Evolutionary conservation across 2,797 vertebrate species (phyloP).

Genomic region (Florisuga fusca): DNA sequence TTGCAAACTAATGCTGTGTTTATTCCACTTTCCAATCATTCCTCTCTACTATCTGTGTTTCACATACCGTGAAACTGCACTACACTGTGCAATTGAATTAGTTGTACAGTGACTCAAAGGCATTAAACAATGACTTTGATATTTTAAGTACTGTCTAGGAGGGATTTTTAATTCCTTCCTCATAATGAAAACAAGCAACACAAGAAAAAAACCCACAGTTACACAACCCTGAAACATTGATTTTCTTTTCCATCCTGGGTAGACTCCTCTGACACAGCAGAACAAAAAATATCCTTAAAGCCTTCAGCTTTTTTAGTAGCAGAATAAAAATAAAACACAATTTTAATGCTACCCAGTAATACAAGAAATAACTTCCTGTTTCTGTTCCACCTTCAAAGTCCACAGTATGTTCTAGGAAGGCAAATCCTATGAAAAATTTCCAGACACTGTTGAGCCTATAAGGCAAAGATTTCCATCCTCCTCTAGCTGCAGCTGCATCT

Average conservation of each 20-base stretch:
- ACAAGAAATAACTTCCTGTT: slow-evolving; percentile 49
- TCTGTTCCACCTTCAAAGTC: slow-evolving; percentile 68
- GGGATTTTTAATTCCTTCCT: slow-evolving; percentile 85
- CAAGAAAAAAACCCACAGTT: slow-evolving; percentile 62
- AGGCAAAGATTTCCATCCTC: neutral
- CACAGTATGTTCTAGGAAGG: slow-evolving; percentile 61
- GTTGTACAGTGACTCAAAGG: slow-evolving; percentile 84
- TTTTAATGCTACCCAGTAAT: slow-evolving; percentile 75
- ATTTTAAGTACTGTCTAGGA: slow-evolving; percentile 86
- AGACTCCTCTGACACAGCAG: slow-evolving; percentile 74
- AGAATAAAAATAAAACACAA: slow-evolving; percentile 82
- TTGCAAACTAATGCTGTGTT: slow-evolving; percentile 81
- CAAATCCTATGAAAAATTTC: slow-evolving; percentile 64
- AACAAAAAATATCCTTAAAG: slow-evolving; percentile 59
- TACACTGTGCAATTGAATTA: slow-evolving; percentile 84
- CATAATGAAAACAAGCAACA: slow-evolving; percentile 80
- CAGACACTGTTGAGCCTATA: slow-evolving; percentile 51
- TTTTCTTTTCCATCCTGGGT: slow-evolving; percentile 75
- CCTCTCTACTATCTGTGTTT: slow-evolving; percentile 81
- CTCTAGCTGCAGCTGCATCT: neutral
- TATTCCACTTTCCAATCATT: slow-evolving; percentile 83
- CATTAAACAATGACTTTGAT: slow-evolving; percentile 87
- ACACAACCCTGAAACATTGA: slow-evolving; percentile 77
- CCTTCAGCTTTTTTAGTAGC: slow-evolving; percentile 78
- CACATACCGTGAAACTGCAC: slow-evolving; percentile 80